Base-by-base conservation (phyloP, 1,140 invertebrate genomes). In the Eriocheir sinensis region DNA sequence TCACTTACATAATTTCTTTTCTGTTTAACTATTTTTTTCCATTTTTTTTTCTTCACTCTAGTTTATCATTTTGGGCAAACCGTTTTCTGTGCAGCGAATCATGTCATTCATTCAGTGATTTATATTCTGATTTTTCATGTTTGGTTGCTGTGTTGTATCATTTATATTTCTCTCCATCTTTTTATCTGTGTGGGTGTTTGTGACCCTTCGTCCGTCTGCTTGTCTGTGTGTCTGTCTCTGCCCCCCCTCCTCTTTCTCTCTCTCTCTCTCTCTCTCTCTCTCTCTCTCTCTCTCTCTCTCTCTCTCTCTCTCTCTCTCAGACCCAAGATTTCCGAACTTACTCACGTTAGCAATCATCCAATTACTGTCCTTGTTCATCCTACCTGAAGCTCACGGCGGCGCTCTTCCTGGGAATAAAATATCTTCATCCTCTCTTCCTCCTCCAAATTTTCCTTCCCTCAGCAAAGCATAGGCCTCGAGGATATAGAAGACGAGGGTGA, bases 241-340 rank as follows among this genome's bases (percentile, higher is more conserved):
- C 48, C 17, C 48, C 2, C 79, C 30, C 38, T 17, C 38, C n/a
- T 91, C 12, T 91, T 12, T 91, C 30, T 72, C 12, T 79, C 9
- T 91, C 30, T 91, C 30, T 91, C 30, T 91, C 15, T 79, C 34
- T 79, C 60, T 72, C 60, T 72, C 60, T 72, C 60, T 72, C 60
- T 72, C 60, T 72, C 60, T 72, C 60, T 72, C 60, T 72, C 60
- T 72, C 60, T 72, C 60, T 72, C 60, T 72, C 60, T 72, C 60
- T 72, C 60, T 72, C 60, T 72, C 60, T 72, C 60, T 72, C 60
- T 72, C 60, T 72, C 60, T 72, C 60, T 72, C 60, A n/a, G 21
- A 21, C 60, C 17, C 60, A 72, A 72, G n/a, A 72, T 72, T 72
- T n/a, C 60, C n/a, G 60, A 72, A 72, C 60, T 72, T n/a, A 72